These are phyloP conservation scores for Pristionchus japonicus DNA, from an alignment of 2,888 invertebrate genomes.

Conservation along the genomic window DNA sequence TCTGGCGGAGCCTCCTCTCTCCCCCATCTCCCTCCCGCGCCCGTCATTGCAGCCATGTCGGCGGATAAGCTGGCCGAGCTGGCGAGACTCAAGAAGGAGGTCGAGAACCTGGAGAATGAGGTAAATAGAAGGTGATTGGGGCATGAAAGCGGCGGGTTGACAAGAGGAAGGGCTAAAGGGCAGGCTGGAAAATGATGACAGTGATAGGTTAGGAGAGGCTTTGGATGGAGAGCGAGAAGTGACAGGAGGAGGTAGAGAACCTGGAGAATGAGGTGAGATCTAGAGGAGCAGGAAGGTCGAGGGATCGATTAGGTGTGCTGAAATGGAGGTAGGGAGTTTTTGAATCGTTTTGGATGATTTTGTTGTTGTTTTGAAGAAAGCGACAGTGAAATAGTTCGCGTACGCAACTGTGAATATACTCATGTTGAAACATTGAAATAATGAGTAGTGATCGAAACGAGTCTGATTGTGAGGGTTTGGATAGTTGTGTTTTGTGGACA, in stretches of 20 bases:
- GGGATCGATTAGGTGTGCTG: neutral
- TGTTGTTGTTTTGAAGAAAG: too few relatives aligned
- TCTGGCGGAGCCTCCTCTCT: neutral
- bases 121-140: conserved; percentile 23
- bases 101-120: neutral
- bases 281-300: neutral
- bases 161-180: too few relatives aligned
- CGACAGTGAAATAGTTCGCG: too few relatives aligned
- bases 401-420: too few relatives aligned
- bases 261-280: conserved; percentile 18
- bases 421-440: too few relatives aligned
- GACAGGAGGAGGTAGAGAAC: neutral
- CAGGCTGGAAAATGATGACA: neutral
- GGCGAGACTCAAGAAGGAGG: conserved; percentile 24
- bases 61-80: conserved; percentile 6
- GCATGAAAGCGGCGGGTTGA: too few relatives aligned
- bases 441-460: too few relatives aligned
- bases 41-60: neutral
- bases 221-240: neutral
- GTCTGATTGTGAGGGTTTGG: too few relatives aligned
- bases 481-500: too few relatives aligned
- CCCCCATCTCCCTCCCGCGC: neutral
- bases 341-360: too few relatives aligned
- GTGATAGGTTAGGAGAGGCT: neutral
- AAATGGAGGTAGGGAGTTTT: too few relatives aligned